phyloP scores from a whole-genome alignment of 2,113 vertebrate species.

The Phylloscopus whistleri region DNA sequence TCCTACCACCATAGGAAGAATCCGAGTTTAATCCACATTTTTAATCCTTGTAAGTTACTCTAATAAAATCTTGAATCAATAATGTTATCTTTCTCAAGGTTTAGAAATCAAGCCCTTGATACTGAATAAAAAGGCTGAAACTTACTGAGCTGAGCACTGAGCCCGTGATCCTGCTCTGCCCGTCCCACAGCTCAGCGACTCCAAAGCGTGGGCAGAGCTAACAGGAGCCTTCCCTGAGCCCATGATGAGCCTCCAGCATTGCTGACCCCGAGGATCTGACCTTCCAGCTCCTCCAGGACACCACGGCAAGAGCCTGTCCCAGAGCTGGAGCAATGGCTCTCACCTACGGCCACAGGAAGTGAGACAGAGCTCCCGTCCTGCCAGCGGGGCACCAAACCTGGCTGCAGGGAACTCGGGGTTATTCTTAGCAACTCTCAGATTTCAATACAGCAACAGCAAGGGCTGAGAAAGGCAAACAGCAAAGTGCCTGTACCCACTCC shows the following conservation, averaged over 20 bases:
- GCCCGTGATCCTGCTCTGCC: constrained; percentile 40
- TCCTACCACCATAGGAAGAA: neutral
- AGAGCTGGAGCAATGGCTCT: constrained; percentile 11
- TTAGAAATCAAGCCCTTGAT: constrained; percentile 28
- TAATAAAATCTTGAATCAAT: neutral
- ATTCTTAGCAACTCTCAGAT: constrained; percentile 81
- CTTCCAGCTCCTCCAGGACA: neutral
- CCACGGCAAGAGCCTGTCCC: neutral
- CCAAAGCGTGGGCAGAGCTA: constrained; percentile 21
- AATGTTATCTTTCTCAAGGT: neutral
- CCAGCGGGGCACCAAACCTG: constrained; percentile 60
- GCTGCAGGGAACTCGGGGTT: constrained; percentile 57
- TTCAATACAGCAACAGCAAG: constrained; percentile 70
- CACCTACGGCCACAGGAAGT: constrained; percentile 35
- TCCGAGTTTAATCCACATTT: neutral
- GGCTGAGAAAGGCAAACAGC: constrained; percentile 47
- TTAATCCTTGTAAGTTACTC: neutral
- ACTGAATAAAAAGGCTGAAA: constrained; percentile 38
- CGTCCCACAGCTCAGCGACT: constrained; percentile 30
- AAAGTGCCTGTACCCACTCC: constrained; percentile 8
- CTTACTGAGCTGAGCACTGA: constrained; percentile 62
- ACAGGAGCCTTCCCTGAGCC: constrained; percentile 24
- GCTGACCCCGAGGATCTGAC: neutral
- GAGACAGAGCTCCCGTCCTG: neutral
- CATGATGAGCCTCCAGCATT: constrained; percentile 10